Conservation (phyloP, 2,113 vertebrate genomes). For the Phyllostomus hastatus region DNA sequence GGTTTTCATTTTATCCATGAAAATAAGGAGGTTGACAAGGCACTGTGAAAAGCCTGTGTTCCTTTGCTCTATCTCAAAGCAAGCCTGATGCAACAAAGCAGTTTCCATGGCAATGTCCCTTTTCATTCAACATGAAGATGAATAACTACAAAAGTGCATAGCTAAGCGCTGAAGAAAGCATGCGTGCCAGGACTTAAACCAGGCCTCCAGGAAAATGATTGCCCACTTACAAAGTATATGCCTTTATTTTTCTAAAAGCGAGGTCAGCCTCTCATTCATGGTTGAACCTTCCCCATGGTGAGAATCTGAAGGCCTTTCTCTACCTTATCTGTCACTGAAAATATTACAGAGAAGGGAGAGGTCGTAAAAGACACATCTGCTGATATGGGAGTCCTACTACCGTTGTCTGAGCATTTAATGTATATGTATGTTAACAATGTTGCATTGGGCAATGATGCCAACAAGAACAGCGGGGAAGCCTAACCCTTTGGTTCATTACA, state of each 20-base stretch:
- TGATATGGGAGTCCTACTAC: background rate
- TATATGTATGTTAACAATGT: background rate
- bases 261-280: background rate
- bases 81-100: conserved; percentile 9
- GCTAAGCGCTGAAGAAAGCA: background rate
- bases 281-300: background rate
- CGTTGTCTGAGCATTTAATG: background rate
- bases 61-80: conserved; percentile 45
- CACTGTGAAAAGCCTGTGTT: conserved; percentile 23
- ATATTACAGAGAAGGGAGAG: background rate
- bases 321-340: background rate
- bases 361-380: background rate
- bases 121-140: conserved; percentile 38
- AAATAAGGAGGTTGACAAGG: conserved; percentile 1
- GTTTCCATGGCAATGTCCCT: conserved; percentile 47
- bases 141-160: conserved; percentile 50
- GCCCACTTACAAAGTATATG: background rate
- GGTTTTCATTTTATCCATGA: conserved; percentile 54
- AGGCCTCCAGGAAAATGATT: background rate
- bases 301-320: background rate
- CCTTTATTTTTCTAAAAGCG: background rate
- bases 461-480: background rate
- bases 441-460: background rate
- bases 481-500: background rate
- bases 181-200: background rate